Base-by-base conservation (phyloP, 1,140 invertebrate species). In the Drosophila asahinai region DNA sequence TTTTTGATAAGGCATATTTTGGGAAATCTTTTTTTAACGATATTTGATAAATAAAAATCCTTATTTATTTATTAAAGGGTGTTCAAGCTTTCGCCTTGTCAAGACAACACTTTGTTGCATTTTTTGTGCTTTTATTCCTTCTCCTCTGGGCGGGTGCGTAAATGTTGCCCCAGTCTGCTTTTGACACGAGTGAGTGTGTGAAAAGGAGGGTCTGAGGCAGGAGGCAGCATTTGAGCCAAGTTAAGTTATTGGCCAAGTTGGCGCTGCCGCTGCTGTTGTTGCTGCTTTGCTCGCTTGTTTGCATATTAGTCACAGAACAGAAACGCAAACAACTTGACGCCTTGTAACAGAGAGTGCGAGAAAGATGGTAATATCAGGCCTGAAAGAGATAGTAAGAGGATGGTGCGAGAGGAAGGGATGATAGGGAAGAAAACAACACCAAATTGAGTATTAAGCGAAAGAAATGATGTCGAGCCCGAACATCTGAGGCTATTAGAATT, bases 401-500 rank as follows among this genome's bases (percentile, higher is more conserved):
- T n/a, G 49, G 42, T 17, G 62, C 11, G 17, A 30, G 12, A 25
- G 19, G 15, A 27, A 25, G 11, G 11, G 38, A 19, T 19, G 25
- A 17, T 15, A 38, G 54, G 17, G 42, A 27, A 33, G 54, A 70
- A 62, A 66, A 83, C 77, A 89, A 81, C 77, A 89, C 67, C 73
- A 90, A 86, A 90, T 90, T 90, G 81, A 86, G 86, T 90, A 90
- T 90, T 90, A 90, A 90, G 68, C 86, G 76, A 86, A 90, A 80
- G 78, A 90, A 90, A 90, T 82, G 81, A 90, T 90, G 86, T 90
- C 76, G 79, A 62, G 71, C 55, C 81, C 72, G 79, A 87, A 73
- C 86, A 90, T 90, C 86, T 81, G 79, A 90, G 81, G 81, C 86
- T 86, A 90, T 90, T 90, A 90, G 86, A 90, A 90, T 90, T 90